A percentile compares a stretch with the other conserved stretches of the same genome.
Evolutionary conservation across 2,113 vertebrate genomes (phyloP).

Genomic region (Antechinus flavipes): DNA sequence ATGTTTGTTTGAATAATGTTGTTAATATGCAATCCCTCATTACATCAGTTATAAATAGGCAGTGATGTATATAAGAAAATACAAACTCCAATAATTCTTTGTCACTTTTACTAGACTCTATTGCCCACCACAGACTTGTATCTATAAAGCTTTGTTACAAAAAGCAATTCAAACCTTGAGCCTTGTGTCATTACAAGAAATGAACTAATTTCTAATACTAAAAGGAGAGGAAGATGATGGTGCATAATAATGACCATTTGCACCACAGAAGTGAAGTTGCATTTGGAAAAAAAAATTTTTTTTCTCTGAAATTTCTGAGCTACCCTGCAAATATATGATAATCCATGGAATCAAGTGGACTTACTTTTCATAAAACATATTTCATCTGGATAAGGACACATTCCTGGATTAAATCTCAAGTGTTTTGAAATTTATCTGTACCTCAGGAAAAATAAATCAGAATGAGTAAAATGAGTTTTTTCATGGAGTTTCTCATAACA

Average conservation of each 20-base stretch:
- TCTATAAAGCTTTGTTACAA: constrained; percentile 19
- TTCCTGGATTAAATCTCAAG: background rate
- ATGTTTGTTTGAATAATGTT: background rate
- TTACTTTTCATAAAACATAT: background rate
- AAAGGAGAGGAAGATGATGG: background rate
- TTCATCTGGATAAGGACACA: background rate
- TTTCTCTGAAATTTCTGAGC: constrained; percentile 20
- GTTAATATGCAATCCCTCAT: background rate
- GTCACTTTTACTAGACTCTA: constrained; percentile 25
- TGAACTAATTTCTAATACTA: constrained; percentile 9
- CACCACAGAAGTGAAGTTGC: background rate
- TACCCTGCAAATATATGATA: background rate
- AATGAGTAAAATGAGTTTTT: constrained; percentile 4
- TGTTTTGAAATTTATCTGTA: background rate
- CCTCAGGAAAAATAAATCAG: constrained; percentile 27
- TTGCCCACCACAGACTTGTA: constrained; percentile 16
- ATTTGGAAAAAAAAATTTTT: background rate
- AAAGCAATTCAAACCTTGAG: constrained; percentile 19
- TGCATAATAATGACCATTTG: background rate
- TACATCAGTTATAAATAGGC: constrained; percentile 3
- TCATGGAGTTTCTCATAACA: background rate
- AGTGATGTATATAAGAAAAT: constrained; percentile 26
- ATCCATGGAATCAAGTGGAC: background rate
- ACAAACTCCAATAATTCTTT: constrained; percentile 34
- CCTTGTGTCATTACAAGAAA: background rate